Evolutionary conservation across 2,888 invertebrate species (phyloP).

Genomic region (Cephalotes varians): DNA sequence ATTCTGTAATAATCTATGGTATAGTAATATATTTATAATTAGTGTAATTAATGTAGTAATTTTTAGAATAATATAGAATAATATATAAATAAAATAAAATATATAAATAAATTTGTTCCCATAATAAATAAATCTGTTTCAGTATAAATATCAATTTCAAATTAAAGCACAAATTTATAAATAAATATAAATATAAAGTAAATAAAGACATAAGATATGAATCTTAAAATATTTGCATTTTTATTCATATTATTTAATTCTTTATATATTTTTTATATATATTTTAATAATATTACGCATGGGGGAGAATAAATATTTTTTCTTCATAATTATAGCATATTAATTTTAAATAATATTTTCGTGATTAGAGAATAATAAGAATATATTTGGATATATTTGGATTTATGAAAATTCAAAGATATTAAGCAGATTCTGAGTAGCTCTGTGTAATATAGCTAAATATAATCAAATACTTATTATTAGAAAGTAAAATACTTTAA

Average conservation of each 20-base stretch:
- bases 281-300: background rate
- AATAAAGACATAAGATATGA: background rate
- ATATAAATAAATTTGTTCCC: background rate
- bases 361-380: background rate
- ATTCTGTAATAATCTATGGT: background rate
- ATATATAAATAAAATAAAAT: too few species aligned
- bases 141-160: background rate
- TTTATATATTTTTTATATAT: too few species aligned
- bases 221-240: background rate
- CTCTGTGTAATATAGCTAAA: background rate
- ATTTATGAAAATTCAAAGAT: background rate
- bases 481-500: constrained; percentile 4
- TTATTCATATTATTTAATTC: background rate
- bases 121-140: background rate
- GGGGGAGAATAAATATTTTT: background rate
- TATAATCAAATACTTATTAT: background rate
- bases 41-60: background rate
- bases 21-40: background rate
- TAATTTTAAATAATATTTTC: background rate
- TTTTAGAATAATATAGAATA: background rate
- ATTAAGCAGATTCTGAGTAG: background rate
- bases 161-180: background rate
- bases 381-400: background rate
- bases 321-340: background rate
- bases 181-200: background rate